Percentiles rank a stretch among this genome's conserved stretches.
Conservation (phyloP, 35 echinoderm and acorn worm genomes). For the Holothuria glaberrima region DNA sequence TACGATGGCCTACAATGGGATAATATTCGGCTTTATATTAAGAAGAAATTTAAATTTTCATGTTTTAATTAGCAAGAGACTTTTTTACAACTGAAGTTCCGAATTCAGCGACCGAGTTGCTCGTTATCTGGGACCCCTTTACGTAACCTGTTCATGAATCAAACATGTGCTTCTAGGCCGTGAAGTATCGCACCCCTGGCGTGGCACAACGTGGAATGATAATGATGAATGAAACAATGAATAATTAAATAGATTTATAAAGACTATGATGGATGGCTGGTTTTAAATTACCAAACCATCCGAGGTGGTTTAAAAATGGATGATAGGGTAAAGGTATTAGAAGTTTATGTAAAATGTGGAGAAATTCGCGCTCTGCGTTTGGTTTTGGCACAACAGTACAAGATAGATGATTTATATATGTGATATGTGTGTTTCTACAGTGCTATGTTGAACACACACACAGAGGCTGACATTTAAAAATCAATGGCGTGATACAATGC, state of each 20-base stretch:
- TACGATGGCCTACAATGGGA: no score
- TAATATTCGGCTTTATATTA: no score
- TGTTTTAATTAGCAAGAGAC: no score
- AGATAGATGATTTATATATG: conserved; percentile 20
- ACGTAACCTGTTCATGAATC: conserved; percentile 43
- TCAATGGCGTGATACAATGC: no score
- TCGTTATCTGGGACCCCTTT: neutral
- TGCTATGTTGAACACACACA: no score
- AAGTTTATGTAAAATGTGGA: conserved; percentile 53
- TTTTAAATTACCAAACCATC: conserved; percentile 57
- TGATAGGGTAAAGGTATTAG: conserved; percentile 44
- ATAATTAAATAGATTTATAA: conserved; percentile 52
- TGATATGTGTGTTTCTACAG: no score
- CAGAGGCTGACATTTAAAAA: no score
- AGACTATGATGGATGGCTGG: conserved; percentile 51
- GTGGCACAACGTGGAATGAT: conserved; percentile 32
- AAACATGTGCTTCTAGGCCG: conserved; percentile 3
- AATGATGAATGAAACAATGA: conserved; percentile 48
- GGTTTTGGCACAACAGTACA: conserved; percentile 52
- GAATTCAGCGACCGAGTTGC: no score
- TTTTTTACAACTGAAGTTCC: no score
- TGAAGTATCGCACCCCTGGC: conserved; percentile 19
- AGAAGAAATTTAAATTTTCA: no score
- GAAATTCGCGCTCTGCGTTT: conserved; percentile 43
- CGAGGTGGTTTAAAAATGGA: conserved; percentile 48